Base-by-base conservation (phyloP, 2,797 vertebrate genomes). In the Bradypodion ventrale region DNA sequence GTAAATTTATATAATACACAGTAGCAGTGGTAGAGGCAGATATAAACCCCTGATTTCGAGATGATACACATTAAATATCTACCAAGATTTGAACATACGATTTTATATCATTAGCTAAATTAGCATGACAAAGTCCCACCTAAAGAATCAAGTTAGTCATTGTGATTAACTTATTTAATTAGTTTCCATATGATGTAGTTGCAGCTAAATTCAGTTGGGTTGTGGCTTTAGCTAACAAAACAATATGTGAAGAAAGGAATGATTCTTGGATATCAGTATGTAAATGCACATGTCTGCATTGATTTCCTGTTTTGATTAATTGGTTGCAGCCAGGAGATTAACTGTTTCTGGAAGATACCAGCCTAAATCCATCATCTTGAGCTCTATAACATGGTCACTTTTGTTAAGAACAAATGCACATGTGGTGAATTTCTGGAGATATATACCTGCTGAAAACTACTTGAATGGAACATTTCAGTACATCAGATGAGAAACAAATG, bases 391-490 rank as follows among this genome's bases (percentile, higher is more conserved):
- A 78, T 74, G 84, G 88, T 89, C 89, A 87, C 88, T 95, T 93
- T 90, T 91, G 88, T 92, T 93, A 90, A 90, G 86, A 89, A 90
- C 63, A 90, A 93, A 92, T 92, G 83, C 91, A 94, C 91, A 87
- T 89, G 79, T 73, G 66, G 91, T 89, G 84, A 85, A 92, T 94
- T 89, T 89, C 83, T 91, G 87, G 84, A 90, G 46, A 92, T 83
- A 80, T 83, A 83, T 80, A 70, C 83, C 0, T 86, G 87, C 82
- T 83, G 90, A 8, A 0, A 90, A 72, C 88, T 86, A 75, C 40
- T 7, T 49, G 85, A 89, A 56, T 69, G 73, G 73, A 88, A 91
- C 87, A 37, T 80, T 35, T 29, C 65, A 81, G 83, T 82, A 42
- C 79, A 63, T 82, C 56, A n/a, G 79, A 75, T 79, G 82, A 91